phyloP scores from a whole-genome alignment of 2,888 invertebrate species.

The Mystacides longicornis region DNA sequence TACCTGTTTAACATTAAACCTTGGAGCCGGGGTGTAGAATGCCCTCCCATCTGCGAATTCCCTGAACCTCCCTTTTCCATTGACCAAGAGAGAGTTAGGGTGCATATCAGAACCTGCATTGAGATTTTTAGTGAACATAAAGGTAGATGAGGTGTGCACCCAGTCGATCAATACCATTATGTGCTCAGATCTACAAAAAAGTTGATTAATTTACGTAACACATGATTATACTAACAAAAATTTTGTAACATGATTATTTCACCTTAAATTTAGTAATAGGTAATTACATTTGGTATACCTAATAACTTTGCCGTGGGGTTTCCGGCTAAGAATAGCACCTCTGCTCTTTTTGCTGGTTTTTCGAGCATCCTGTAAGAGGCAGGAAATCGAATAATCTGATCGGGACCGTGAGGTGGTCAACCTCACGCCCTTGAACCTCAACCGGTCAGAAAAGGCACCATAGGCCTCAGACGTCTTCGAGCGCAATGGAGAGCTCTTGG shows the following conservation, averaged over 20 bases:
- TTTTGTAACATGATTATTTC: neutral
- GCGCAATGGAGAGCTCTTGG: no score
- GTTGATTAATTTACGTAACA: neutral
- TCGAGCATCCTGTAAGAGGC: no score
- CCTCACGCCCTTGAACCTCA: no score
- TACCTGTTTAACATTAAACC: constrained; percentile 54
- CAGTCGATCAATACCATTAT: constrained; percentile 74
- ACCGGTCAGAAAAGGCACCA: no score
- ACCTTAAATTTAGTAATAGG: no score
- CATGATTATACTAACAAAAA: neutral
- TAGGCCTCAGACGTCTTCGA: no score
- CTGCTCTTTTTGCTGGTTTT: no score
- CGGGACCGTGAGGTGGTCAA: no score
- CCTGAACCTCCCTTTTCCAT: constrained; percentile 65
- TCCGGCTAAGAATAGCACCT: no score
- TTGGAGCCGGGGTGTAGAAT: constrained; percentile 51
- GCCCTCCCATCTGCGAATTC: constrained; percentile 35
- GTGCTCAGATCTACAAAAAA: constrained; percentile 52
- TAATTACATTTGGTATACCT: no score
- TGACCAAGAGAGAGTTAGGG: constrained; percentile 71
- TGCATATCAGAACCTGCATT: constrained; percentile 78
- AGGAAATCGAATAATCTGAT: no score
- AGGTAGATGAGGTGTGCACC: constrained; percentile 65
- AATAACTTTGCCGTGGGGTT: no score
- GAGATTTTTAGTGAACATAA: constrained; percentile 77